These are phyloP conservation scores for Erythrocercus mccallii DNA, from an alignment of 2,113 vertebrate species.

Conservation along the genomic window DNA sequence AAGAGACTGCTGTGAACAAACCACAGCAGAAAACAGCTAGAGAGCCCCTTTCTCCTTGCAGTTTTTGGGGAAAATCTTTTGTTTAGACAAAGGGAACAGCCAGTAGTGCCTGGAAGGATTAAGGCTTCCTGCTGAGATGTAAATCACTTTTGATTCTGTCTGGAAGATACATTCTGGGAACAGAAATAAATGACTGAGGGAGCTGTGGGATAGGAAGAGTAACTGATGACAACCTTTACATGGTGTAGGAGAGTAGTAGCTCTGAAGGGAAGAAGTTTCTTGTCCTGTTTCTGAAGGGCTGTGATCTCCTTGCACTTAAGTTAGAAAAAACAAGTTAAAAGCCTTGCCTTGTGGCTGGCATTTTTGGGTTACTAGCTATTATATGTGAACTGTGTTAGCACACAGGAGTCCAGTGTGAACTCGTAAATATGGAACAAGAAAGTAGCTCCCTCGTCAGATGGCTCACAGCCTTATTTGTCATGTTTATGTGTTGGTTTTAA, in stretches of 20 bases:
- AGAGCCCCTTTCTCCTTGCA: neutral
- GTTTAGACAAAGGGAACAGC: conserved; percentile 39
- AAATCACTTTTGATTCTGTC: conserved; percentile 22
- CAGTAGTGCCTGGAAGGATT: conserved; percentile 13
- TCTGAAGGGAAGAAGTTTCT: neutral
- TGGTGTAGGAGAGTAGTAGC: neutral
- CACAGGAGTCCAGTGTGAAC: neutral
- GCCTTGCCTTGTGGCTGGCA: neutral
- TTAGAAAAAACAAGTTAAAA: neutral
- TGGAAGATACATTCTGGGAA: neutral
- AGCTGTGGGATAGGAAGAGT: neutral
- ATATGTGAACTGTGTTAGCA: neutral
- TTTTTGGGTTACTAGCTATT: neutral
- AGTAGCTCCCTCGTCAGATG: neutral
- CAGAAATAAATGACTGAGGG: neutral
- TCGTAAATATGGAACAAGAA: neutral
- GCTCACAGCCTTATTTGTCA: neutral
- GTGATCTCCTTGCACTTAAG: neutral
- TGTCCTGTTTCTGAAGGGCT: neutral
- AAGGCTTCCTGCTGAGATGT: conserved; percentile 19
- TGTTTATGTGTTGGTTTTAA: neutral
- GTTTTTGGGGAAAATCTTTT: conserved; percentile 37
- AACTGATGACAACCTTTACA: neutral
- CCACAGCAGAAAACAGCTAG: neutral
- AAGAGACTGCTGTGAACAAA: neutral